Evolutionary conservation across 2,888 invertebrate species (phyloP).

Genomic region (Ectobius pallidus): DNA sequence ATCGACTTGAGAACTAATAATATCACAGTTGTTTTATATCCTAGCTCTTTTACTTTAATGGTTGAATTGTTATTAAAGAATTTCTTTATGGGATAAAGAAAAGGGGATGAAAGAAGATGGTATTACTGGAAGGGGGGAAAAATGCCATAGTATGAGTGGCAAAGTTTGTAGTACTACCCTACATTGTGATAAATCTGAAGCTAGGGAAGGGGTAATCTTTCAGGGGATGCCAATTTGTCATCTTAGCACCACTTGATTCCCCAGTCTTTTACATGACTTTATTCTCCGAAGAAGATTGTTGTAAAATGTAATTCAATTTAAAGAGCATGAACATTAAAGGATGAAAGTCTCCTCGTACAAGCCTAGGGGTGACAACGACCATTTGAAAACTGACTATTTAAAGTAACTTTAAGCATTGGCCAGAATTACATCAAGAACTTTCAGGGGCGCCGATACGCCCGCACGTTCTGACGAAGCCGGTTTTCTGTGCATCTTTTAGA

Average conservation of each 20-base stretch:
- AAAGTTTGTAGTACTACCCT: not conserved
- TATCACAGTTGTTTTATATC: not conserved
- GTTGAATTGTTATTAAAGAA: not conserved
- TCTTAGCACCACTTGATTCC: not conserved
- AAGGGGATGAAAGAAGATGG: constrained; percentile 4
- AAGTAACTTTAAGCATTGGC: not conserved
- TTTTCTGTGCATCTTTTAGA: too few species aligned
- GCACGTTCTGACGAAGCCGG: too few species aligned
- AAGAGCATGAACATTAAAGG: not conserved
- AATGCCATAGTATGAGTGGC: not conserved
- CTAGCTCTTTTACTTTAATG: not conserved
- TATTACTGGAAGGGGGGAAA: not conserved
- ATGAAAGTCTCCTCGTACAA: too few species aligned
- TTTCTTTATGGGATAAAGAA: not conserved
- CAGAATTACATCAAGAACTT: too few species aligned
- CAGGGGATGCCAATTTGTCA: constrained; percentile 13
- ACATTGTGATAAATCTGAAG: constrained; percentile 15
- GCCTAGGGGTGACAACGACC: not conserved
- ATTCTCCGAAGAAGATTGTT: not conserved
- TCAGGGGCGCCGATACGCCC: too few species aligned
- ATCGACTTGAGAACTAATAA: not conserved
- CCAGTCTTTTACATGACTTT: not conserved
- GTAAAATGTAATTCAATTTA: constrained; percentile 6
- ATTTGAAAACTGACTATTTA: not conserved
- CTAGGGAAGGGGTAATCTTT: not conserved